Base-by-base conservation (phyloP, 2,888 invertebrate species). In the Drosophila fulvimacula region DNA sequence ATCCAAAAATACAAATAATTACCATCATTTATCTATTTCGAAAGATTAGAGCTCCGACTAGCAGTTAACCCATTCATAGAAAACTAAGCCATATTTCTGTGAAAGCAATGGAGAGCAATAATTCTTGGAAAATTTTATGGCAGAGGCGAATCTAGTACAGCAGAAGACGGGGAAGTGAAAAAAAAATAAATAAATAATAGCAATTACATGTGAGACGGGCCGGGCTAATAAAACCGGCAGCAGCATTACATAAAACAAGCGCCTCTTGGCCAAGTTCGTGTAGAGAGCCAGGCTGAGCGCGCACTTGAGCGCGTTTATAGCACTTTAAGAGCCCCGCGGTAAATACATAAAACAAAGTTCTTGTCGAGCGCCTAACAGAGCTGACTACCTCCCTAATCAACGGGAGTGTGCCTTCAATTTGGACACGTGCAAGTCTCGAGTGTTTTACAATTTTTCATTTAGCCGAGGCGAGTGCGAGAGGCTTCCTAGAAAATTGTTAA, bases 321-420 rank as follows among this genome's bases (percentile, higher is more conserved):
- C 87, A 74, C 87, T 88, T 83, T 82, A 79, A 82, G 83, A 70
- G 65, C 55, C 76, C 30, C 56, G 73, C 30, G 36, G 66, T 65
- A 55, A 86, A 72, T 58, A 70, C 70, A 76, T 76, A 79, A 76
- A 70, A 76, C 76, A 64, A 57, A 65, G 71, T 76, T 70, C 39
- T 55, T 52, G 34, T 51, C 30, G 32, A 46, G 32, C 17, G 39
- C 7, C 38, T 19, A 36, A 49, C 44, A 11, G 39, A 24, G n/a
- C 5, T 46, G 53, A 6, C 58, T 41, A 5, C 60, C 44, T 30
- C 21, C 30, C 42, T 55, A 46, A 57, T 64, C 59, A 61, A 15
- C 46, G 41, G 63, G 48, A 69, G 89, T 59, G 87, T 74, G 82
- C 72, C 87, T 76, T 80, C 87, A 86, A 86, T 88, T 76, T 76